A percentile compares a stretch with the other conserved stretches of the same genome.
These are phyloP conservation scores for Ganaspis sp. DNA, from an alignment of 1,140 invertebrate species.

Conservation along the genomic window DNA sequence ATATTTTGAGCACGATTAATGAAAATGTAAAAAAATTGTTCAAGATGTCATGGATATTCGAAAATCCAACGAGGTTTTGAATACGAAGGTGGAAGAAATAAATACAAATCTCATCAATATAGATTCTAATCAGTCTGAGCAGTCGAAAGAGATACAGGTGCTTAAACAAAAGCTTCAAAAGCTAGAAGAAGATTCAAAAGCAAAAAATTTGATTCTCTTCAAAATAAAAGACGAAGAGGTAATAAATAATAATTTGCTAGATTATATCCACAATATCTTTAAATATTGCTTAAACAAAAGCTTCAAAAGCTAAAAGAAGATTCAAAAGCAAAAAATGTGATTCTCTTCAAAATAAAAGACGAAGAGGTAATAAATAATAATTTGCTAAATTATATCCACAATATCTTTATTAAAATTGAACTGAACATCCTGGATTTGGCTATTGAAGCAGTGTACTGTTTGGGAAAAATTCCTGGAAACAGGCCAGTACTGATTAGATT, in stretches of 20 bases:
- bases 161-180: not conserved
- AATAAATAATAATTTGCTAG: not conserved
- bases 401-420: no score
- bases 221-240: not conserved
- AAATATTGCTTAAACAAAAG: not conserved
- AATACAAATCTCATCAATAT: not conserved
- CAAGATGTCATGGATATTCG: no score
- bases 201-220: not conserved
- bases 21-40: no score
- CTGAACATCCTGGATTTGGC: no score
- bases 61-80: no score
- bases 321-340: not conserved
- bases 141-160: not conserved
- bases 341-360: not conserved
- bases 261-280: no score
- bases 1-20: no score
- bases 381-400: no score
- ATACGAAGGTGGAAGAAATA: not conserved
- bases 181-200: not conserved
- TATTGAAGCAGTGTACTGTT: no score
- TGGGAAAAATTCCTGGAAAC: no score
- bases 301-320: not conserved
- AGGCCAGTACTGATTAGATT: no score
- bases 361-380: not conserved
- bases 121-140: not conserved